Percentiles rank a stretch among this genome's conserved stretches.
Evolutionary conservation across 1,140 invertebrate species (phyloP).

Genomic region (Fragariocoptes setiger): DNA sequence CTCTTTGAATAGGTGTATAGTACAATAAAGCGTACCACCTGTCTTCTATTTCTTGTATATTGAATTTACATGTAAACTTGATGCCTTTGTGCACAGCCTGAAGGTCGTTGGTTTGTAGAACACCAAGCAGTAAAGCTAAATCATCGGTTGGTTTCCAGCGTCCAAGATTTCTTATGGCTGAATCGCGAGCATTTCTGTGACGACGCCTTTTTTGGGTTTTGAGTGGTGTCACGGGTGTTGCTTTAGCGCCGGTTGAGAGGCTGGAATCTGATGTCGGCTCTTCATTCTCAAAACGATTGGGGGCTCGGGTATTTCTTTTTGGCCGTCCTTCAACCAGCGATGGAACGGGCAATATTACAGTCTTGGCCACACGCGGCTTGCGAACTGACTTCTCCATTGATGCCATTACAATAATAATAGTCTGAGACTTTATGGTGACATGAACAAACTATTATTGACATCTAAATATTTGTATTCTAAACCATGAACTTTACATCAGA

Average conservation of each 20-base stretch:
- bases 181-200: conserved; percentile 24
- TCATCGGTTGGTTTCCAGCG: conserved; percentile 92
- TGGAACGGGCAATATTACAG: no score
- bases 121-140: conserved; percentile 58
- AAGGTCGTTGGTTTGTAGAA: conserved; percentile 69
- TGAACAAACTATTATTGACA: no score
- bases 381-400: no score
- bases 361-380: no score
- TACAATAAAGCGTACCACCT: conserved; percentile 83
- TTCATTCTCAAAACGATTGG: not conserved
- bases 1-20: conserved; percentile 34
- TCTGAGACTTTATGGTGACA: no score
- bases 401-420: no score
- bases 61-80: conserved; percentile 84
- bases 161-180: conserved; percentile 49
- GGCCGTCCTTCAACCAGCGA: not conserved
- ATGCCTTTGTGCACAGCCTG: conserved; percentile 54
- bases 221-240: no score
- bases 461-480: no score
- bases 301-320: not conserved
- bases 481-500: no score
- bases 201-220: conserved; percentile 7
- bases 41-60: conserved; percentile 64
- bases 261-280: not conserved
- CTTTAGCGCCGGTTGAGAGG: conserved; percentile 1